A percentile compares a stretch with the other conserved stretches of the same genome.
Conservation (phyloP, 2,888 invertebrate species). For the Melitaea athalia region DNA sequence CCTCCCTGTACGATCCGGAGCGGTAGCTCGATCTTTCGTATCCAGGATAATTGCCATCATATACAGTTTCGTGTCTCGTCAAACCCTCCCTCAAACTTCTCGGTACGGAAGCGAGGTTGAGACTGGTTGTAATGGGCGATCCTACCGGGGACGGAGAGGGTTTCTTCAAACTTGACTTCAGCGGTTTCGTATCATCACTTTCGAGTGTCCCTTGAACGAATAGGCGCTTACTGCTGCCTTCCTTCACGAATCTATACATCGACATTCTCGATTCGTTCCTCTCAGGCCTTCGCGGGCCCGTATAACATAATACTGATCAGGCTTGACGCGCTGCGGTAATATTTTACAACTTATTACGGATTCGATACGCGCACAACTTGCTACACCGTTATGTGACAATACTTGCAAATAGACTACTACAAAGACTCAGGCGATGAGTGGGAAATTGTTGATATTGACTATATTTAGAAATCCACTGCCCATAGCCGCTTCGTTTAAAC, state of each 20-base stretch:
- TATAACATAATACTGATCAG: constrained; percentile 61
- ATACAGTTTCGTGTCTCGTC: constrained; percentile 77
- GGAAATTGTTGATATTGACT: constrained; percentile 42
- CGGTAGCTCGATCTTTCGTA: constrained; percentile 71
- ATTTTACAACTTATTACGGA: constrained; percentile 58
- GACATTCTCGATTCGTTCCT: constrained; percentile 76
- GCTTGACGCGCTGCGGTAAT: constrained; percentile 55
- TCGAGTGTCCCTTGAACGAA: constrained; percentile 89
- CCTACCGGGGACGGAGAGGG: constrained; percentile 76
- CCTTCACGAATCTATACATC: constrained; percentile 92
- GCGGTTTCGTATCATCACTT: constrained; percentile 81
- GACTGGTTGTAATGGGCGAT: constrained; percentile 84
- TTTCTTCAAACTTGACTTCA: constrained; percentile 80
- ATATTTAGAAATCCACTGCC: constrained; percentile 35
- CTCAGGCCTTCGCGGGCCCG: constrained; percentile 61
- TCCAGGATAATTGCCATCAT: constrained; percentile 76
- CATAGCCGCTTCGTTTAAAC: constrained; percentile 31
- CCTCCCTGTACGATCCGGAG: constrained; percentile 71
- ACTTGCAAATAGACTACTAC: constrained; percentile 45
- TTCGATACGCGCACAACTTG: constrained; percentile 65
- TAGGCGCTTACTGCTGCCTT: constrained; percentile 84
- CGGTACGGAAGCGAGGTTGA: constrained; percentile 81
- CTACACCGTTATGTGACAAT: constrained; percentile 49
- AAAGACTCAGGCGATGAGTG: constrained; percentile 38
- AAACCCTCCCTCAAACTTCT: constrained; percentile 79